Conservation (phyloP, 2,113 vertebrate species). For the Myotis davidii region DNA sequence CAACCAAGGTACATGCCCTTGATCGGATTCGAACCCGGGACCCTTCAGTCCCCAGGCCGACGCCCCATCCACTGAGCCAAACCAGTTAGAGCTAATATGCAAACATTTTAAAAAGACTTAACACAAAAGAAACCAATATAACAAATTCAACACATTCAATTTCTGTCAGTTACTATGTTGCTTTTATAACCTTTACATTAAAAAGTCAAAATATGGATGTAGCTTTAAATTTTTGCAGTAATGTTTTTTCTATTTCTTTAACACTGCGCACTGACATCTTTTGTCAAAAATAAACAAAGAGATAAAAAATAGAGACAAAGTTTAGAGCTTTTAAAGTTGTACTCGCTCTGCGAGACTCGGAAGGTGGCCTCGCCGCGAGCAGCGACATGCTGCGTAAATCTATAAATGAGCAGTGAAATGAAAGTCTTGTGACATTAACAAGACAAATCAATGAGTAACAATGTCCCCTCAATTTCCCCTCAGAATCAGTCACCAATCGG, state of each 20-base stretch:
- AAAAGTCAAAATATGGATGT: not conserved
- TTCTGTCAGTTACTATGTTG: not conserved
- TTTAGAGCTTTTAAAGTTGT: not conserved
- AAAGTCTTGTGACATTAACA: slow-evolving; percentile 24
- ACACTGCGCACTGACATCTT: not conserved
- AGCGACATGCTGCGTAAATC: not conserved
- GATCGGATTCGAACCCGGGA: too few species aligned
- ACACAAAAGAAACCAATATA: not conserved
- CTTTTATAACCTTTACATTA: slow-evolving; percentile 9
- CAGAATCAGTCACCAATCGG: not conserved
- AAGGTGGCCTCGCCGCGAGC: not conserved
- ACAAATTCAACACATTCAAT: not conserved
- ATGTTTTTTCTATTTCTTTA: not conserved
- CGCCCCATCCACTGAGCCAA: too few species aligned
- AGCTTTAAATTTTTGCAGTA: not conserved
- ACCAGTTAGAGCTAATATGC: not conserved
- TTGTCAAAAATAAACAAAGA: not conserved
- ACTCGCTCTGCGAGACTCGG: slow-evolving; percentile 15
- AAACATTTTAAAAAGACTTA: not conserved
- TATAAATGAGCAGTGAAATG: not conserved
- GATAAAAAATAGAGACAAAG: not conserved
- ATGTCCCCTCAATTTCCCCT: slow-evolving; percentile 36
- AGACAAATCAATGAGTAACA: slow-evolving; percentile 8
- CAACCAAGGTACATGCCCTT: too few species aligned
- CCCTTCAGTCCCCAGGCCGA: too few species aligned